Percentiles rank a stretch among this genome's conserved stretches.
phyloP scores from a whole-genome alignment of 2,888 invertebrate species.

The Cheilosia grossa region DNA sequence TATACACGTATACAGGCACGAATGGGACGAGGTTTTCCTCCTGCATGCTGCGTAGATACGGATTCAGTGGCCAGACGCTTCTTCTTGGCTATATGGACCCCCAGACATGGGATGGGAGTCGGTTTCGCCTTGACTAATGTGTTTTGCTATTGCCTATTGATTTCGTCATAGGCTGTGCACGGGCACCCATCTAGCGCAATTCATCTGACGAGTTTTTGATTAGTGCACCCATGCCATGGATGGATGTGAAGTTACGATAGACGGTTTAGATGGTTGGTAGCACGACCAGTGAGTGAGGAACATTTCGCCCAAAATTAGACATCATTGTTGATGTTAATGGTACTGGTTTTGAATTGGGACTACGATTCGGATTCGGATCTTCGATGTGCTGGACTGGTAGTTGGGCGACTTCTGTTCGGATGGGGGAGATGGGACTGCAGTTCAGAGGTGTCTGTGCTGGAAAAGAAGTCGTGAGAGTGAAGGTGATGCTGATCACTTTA shows the following conservation, averaged over 20 bases:
- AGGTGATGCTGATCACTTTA: not conserved
- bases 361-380: no score
- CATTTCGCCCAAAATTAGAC: conserved; percentile 68
- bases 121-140: conserved; percentile 40
- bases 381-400: conserved; percentile 28
- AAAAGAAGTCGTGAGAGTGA: conserved; percentile 17
- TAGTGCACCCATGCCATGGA: conserved; percentile 18
- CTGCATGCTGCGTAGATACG: conserved; percentile 37
- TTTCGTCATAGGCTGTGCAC: conserved; percentile 53
- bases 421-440: conserved; percentile 12
- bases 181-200: conserved; percentile 57
- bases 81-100: conserved; percentile 8
- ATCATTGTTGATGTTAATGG: conserved; percentile 66
- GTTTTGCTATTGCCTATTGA: conserved; percentile 38
- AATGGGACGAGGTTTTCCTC: conserved; percentile 24
- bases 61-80: conserved; percentile 40
- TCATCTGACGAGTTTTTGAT: conserved; percentile 57
- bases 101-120: conserved; percentile 19
- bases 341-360: conserved; percentile 49
- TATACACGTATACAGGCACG: conserved; percentile 3
- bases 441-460: conserved; percentile 43
- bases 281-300: conserved; percentile 52
- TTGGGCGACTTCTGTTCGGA: conserved; percentile 21
- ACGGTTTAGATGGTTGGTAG: conserved; percentile 42
- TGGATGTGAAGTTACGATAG: conserved; percentile 51